These are phyloP conservation scores for Vireo griseus DNA, from an alignment of 2,797 vertebrate species.

Conservation along the genomic window DNA sequence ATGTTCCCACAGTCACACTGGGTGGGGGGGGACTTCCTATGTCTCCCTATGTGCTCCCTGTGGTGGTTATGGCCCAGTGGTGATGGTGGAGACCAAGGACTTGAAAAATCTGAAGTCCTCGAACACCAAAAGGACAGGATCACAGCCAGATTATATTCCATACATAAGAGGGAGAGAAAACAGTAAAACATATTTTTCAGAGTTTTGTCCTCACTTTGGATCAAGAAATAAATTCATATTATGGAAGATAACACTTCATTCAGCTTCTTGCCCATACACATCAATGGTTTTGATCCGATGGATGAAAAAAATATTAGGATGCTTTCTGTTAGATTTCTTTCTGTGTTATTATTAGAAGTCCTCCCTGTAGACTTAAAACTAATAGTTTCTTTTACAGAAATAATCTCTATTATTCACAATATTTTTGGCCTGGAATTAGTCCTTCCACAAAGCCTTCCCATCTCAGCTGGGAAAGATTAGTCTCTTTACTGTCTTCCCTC, in stretches of 20 bases:
- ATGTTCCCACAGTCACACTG: background rate
- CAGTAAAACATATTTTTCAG: background rate
- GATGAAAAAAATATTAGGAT: background rate
- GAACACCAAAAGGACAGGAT: background rate
- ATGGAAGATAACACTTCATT: background rate
- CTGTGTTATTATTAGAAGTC: conserved; percentile 1
- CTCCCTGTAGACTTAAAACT: conserved; percentile 36
- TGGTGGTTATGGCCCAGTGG: background rate
- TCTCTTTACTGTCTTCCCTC: conserved; percentile 23
- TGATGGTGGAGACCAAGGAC: background rate
- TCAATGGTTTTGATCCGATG: background rate
- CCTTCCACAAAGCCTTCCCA: background rate
- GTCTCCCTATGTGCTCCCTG: background rate
- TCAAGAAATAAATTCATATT: background rate
- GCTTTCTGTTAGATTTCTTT: background rate
- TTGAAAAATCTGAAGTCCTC: background rate
- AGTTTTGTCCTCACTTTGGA: background rate
- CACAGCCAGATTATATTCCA: background rate
- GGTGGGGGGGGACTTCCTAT: accelerated
- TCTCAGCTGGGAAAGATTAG: conserved; percentile 19
- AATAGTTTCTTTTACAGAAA: conserved; percentile 20
- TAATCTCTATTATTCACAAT: conserved; percentile 20
- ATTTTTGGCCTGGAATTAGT: conserved; percentile 25
- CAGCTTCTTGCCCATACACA: background rate
- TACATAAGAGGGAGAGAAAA: background rate